Evolutionary conservation across 2,888 invertebrate species (phyloP), one percentile per base, ranked within the genome.

Genomic region (Malthinus flaveolus): DNA sequence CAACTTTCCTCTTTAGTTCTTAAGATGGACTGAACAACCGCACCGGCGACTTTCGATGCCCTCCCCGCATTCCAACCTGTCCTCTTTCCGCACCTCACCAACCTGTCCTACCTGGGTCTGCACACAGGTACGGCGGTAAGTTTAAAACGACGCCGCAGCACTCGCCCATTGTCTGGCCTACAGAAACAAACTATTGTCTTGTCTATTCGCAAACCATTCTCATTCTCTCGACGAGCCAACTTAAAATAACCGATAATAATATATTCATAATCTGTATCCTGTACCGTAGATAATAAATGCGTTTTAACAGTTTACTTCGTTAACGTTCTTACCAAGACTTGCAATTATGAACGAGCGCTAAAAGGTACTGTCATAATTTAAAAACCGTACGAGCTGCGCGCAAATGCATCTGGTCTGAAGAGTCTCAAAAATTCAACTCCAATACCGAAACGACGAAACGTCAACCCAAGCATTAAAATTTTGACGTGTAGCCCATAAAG

Each of bases 11-110:
- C 65, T 68, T 72, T 68, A 70, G 67, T 69, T 73, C 74, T 76
- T 74, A 66, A 76, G 75, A 73, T 75, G 75, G 73, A 76, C 76
- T 76, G 71, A 75, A 70, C 71, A 66, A 71, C 69, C 23, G 23
- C 23, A 23, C 23, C 70, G 71, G 72, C 69, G 70, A 68, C 69
- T 73, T 71, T 67, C 70, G 73, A 71, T 74, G 72, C 74, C 73
- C 75, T 76, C 77, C 73, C 76, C 73, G 76, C 78, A 78, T 77
- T 78, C 78, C 78, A 75, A 71, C 67, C 74, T 70, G 73, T 73
- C 56, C 75, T 74, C 75, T 71, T 73, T 68, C 72, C 73, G 70
- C 74, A 71, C 67, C 75, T 72, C 75, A 72, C 68, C 73, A 69
- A 69, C 74, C 72, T 71, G 72, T 71, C 71, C 70, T 71, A 65